Conservation (phyloP, 2,888 invertebrate genomes). For the Geophilus truncorum region DNA sequence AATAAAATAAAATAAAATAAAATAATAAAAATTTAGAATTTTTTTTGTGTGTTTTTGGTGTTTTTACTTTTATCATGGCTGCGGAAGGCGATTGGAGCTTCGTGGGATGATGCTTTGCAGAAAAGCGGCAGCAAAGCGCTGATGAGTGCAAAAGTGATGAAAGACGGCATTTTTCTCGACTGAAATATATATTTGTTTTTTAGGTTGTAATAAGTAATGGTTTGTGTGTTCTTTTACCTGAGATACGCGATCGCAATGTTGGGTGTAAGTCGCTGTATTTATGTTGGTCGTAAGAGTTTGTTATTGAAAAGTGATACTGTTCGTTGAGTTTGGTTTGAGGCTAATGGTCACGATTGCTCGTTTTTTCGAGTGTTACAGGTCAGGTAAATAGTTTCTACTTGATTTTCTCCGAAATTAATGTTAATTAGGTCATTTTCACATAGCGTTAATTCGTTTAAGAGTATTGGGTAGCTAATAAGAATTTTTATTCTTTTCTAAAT, state of each 20-base stretch:
- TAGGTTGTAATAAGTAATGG: background rate
- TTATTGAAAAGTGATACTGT: background rate
- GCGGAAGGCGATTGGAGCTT: background rate
- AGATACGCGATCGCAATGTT: background rate
- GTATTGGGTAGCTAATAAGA: too few species aligned
- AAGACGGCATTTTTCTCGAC: background rate
- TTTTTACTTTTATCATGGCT: background rate
- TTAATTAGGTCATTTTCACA: too few species aligned
- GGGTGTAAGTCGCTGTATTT: background rate
- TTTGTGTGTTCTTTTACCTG: background rate
- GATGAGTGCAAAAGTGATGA: background rate
- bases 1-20: background rate
- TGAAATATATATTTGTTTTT: background rate
- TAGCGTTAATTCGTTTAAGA: too few species aligned
- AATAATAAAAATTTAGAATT: too few species aligned
- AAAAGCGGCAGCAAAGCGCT: background rate
- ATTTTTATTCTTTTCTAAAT: too few species aligned
- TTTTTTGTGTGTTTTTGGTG: too few species aligned
- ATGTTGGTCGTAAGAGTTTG: background rate
- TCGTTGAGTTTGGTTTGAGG: background rate
- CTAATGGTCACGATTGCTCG: background rate
- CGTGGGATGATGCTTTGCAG: background rate
- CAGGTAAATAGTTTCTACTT: background rate
- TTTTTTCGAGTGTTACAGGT: background rate
- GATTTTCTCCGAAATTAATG: too few species aligned